Conservation (phyloP, 2,113 vertebrate genomes). For the Neodon shergylaensis region DNA sequence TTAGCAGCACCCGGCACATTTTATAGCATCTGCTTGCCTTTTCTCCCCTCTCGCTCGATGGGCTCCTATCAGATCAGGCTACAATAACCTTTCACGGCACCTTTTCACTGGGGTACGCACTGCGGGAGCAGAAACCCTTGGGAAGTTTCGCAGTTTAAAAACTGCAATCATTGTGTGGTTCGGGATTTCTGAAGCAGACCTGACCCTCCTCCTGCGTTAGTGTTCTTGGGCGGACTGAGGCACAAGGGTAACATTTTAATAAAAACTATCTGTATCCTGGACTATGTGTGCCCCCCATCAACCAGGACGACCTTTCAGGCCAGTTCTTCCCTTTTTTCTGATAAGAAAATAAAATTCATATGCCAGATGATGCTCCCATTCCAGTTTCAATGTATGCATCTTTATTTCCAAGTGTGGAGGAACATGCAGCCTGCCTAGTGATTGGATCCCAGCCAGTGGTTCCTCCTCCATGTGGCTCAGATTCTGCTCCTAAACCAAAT, state of each 20-base stretch:
- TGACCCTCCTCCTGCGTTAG: neutral
- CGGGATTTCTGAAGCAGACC: neutral
- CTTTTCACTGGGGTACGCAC: neutral
- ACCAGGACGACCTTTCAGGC: neutral
- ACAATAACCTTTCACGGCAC: conserved; percentile 26
- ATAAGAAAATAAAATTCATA: neutral
- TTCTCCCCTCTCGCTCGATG: conserved; percentile 40
- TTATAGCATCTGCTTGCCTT: conserved; percentile 54
- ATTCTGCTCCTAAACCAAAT: neutral
- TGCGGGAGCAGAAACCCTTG: neutral
- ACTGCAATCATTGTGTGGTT: conserved; percentile 7
- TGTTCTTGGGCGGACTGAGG: neutral
- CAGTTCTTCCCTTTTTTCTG: neutral
- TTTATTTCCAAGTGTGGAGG: neutral
- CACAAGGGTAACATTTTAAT: conserved; percentile 48
- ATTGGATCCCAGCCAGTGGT: accelerated
- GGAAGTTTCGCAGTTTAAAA: conserved; percentile 11
- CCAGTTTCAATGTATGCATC: neutral
- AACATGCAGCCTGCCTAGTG: neutral
- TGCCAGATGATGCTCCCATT: neutral
- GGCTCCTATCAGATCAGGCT: neutral
- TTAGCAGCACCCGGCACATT: conserved; percentile 69
- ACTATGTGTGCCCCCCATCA: neutral
- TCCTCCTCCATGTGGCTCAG: neutral
- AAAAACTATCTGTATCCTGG: neutral